Conservation (phyloP, 2,113 vertebrate genomes). For the Periophthalmodon schlosseri region DNA sequence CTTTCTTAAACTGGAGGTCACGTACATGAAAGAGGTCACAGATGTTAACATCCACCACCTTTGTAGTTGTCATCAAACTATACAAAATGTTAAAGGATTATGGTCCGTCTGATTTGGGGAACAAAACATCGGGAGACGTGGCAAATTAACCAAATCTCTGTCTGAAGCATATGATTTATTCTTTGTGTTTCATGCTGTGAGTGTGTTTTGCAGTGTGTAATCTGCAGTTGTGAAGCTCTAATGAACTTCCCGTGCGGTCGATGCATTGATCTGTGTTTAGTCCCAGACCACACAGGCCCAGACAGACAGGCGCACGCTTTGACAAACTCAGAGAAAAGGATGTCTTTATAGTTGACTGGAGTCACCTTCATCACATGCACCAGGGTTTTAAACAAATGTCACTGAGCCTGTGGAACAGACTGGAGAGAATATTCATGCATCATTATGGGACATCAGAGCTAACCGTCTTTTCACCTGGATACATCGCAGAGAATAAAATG, state of each 20-base stretch:
- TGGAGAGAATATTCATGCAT: neutral
- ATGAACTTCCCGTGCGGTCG: constrained; percentile 45
- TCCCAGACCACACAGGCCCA: constrained; percentile 24
- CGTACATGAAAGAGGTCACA: neutral
- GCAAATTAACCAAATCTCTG: neutral
- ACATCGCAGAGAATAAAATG: neutral
- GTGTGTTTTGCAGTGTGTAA: constrained; percentile 32
- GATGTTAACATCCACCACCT: neutral
- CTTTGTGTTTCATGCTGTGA: constrained; percentile 18
- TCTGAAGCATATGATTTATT: constrained; percentile 2
- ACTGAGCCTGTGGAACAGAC: constrained; percentile 13
- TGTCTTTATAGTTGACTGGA: constrained; percentile 27
- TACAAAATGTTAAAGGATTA: neutral
- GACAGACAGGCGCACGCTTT: constrained; percentile 12
- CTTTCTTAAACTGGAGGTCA: neutral
- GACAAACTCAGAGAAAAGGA: constrained; percentile 20
- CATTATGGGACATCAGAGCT: neutral
- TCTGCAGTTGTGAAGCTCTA: constrained; percentile 36
- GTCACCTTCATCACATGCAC: constrained; percentile 37
- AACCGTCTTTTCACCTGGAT: neutral
- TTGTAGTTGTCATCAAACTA: neutral
- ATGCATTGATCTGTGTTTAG: constrained; percentile 47
- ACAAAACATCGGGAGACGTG: neutral
- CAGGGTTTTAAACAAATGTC: constrained; percentile 41
- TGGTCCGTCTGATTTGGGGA: neutral